phyloP scores from a whole-genome alignment of 2,888 invertebrate genomes.

The Seira musarum region DNA sequence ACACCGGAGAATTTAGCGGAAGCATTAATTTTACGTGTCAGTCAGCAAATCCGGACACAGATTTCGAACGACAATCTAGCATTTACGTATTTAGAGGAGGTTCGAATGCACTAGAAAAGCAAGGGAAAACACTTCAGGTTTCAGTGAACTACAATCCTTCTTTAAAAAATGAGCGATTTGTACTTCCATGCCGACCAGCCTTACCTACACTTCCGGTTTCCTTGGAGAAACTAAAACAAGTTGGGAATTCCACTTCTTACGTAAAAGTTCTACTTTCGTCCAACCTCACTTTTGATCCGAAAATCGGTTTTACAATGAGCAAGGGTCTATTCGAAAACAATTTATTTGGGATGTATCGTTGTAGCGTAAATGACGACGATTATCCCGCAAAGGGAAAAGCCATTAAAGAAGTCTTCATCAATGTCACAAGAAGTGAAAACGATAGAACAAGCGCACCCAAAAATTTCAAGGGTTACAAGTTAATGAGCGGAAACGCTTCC shows the following conservation, averaged over 20 bases:
- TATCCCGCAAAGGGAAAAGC: not conserved
- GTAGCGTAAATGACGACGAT: not conserved
- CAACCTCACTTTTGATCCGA: conserved; percentile 16
- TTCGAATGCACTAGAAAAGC: not conserved
- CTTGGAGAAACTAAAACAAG: not conserved
- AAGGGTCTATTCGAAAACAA: not conserved
- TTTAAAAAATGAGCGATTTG: no score
- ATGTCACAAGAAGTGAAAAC: no score
- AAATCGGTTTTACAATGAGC: not conserved
- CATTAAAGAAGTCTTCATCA: not conserved
- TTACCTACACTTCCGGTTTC: not conserved
- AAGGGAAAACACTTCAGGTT: conserved; percentile 18
- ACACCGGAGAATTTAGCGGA: no score
- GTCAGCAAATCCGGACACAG: not conserved
- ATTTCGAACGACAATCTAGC: not conserved
- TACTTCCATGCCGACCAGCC: conserved; percentile 18
- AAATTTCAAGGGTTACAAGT: no score
- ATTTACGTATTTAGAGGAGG: conserved; percentile 2
- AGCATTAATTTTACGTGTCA: conserved; percentile 12
- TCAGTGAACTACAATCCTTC: not conserved
- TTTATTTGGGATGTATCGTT: conserved; percentile 5
- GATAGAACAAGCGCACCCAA: no score
- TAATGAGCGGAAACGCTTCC: no score
- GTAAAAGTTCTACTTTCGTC: no score
- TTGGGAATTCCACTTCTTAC: no score